phyloP scores from a whole-genome alignment of 2,888 invertebrate species.

The Alloscopus bannaensis region DNA sequence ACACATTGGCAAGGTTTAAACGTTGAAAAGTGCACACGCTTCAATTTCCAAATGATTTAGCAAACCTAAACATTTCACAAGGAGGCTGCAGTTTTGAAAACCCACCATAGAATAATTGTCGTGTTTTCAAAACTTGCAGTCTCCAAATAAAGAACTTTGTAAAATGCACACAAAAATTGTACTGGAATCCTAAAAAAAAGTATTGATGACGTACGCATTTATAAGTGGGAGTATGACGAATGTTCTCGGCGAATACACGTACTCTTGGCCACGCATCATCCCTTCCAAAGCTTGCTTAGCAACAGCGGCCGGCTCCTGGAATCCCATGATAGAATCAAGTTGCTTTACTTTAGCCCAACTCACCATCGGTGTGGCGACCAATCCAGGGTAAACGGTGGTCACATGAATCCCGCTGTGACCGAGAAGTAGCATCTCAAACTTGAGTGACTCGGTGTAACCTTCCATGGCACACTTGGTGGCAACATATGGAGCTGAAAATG shows the following conservation, averaged over 20 bases:
- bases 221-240: background rate
- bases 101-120: too few relatives aligned
- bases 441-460: constrained; percentile 37
- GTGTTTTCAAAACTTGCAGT: too few relatives aligned
- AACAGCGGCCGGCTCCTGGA: constrained; percentile 19
- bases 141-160: too few relatives aligned
- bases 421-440: constrained; percentile 19
- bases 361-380: constrained; percentile 26
- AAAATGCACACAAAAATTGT: too few relatives aligned
- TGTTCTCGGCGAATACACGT: constrained; percentile 8
- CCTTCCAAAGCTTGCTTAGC: constrained; percentile 38
- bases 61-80: too few relatives aligned
- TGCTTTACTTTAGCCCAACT: background rate
- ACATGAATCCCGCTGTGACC: constrained; percentile 5
- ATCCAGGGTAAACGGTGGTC: constrained; percentile 28
- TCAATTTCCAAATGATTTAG: too few relatives aligned
- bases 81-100: too few relatives aligned
- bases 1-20: too few relatives aligned
- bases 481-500: constrained; percentile 25
- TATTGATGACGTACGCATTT: background rate
- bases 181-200: background rate
- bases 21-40: too few relatives aligned
- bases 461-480: constrained; percentile 50
- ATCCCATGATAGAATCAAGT: background rate
- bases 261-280: constrained; percentile 13